Percentiles rank a stretch among this genome's conserved stretches.
Evolutionary conservation across 2,113 vertebrate species (phyloP).

Genomic region (Herpailurus yagouaroundi): DNA sequence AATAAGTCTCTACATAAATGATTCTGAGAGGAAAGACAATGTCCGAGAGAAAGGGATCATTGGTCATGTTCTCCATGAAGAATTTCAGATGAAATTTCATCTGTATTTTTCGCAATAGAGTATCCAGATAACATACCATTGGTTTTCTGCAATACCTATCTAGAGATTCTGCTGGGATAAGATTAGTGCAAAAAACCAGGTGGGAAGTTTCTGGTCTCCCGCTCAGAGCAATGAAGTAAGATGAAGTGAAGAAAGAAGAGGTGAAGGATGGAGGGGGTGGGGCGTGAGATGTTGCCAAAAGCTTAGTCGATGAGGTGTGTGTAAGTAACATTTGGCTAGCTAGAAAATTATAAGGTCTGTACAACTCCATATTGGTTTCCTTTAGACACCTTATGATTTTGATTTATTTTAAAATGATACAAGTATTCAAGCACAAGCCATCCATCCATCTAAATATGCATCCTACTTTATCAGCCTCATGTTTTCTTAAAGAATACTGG

Average conservation of each 20-base stretch:
- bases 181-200: background rate
- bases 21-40: slow-evolving; percentile 18
- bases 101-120: background rate
- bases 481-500: background rate
- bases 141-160: background rate
- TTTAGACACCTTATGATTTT: background rate
- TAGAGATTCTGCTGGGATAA: background rate
- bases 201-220: background rate
- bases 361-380: background rate
- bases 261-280: background rate
- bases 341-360: background rate
- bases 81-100: background rate
- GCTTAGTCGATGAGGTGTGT: background rate
- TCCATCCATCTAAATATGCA: background rate
- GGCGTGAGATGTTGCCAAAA: background rate
- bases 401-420: background rate
- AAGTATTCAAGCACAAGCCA: background rate
- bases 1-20: slow-evolving; percentile 6
- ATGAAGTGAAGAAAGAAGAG: background rate
- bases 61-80: background rate
- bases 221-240: background rate
- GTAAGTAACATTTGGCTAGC: background rate
- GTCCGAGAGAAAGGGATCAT: background rate
- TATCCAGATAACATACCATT: background rate
- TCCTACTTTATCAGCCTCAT: background rate